Evolutionary conservation across 2,113 vertebrate species (phyloP).

Genomic region (Baryphthengus martii): DNA sequence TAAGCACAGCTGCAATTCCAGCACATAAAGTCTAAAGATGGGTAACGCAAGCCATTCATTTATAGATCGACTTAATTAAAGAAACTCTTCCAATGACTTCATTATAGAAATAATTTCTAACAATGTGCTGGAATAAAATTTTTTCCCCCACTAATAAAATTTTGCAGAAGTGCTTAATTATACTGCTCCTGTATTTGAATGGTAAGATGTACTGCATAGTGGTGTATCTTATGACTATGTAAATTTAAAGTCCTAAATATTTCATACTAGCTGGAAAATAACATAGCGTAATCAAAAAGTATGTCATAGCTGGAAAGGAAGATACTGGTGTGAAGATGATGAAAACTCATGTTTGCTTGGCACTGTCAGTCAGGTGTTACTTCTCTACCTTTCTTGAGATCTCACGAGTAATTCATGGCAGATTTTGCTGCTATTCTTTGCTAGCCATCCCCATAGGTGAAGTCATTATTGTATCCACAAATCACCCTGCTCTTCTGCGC

Average conservation of each 20-base stretch:
- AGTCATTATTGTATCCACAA: neutral
- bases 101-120: neutral
- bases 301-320: neutral
- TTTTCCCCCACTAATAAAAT: neutral
- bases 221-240: neutral
- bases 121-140: neutral
- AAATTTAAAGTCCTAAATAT: conserved; percentile 49
- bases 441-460: neutral
- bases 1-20: neutral
- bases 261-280: conserved; percentile 39
- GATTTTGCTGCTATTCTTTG: neutral
- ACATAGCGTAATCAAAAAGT: conserved; percentile 27
- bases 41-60: neutral
- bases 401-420: neutral
- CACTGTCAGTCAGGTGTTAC: neutral
- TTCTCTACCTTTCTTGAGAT: neutral
- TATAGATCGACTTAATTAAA: neutral
- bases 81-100: neutral
- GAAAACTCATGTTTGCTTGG: conserved; percentile 17
- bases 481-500: neutral
- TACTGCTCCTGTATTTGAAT: neutral
- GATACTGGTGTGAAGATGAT: neutral
- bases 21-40: neutral
- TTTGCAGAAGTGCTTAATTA: neutral
- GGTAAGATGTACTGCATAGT: neutral